Conservation (phyloP, 1,140 invertebrate genomes). For the Scaptomyza graminum region DNA sequence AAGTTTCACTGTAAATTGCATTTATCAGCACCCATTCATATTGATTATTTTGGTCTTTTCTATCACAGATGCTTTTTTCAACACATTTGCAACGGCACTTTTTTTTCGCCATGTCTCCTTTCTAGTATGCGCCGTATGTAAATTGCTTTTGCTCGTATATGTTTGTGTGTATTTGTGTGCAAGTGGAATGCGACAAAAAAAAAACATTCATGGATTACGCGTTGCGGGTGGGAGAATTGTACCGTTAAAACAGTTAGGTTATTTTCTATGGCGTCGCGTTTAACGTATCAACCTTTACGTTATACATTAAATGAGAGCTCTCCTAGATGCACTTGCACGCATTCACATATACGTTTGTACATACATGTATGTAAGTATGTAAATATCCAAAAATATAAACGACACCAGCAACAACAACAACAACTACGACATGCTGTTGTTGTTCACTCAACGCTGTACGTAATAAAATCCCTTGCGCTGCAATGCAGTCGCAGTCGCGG, state of each 20-base stretch:
- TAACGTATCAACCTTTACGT: slow-evolving; percentile 12
- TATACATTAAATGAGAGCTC: slow-evolving; percentile 36
- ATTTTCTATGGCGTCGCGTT: slow-evolving; percentile 52
- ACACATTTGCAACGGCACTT: slow-evolving; percentile 9
- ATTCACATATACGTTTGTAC: slow-evolving; percentile 16
- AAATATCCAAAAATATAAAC: slow-evolving; percentile 81
- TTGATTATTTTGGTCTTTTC: slow-evolving; percentile 10
- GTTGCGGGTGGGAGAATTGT: slow-evolving; percentile 36
- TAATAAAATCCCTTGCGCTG: slow-evolving; percentile 80
- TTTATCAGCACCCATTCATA: slow-evolving; percentile 7
- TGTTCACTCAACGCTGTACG: slow-evolving; percentile 53
- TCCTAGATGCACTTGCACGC: slow-evolving; percentile 34
- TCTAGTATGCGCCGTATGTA: slow-evolving; percentile 4
- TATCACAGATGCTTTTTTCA: slow-evolving; percentile 20
- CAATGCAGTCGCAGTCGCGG: slow-evolving; percentile 41
- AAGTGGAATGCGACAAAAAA: slow-evolving; percentile 24
- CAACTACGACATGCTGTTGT: slow-evolving; percentile 25
- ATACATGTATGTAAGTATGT: slow-evolving; percentile 59
- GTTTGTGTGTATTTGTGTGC: background rate
- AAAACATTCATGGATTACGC: slow-evolving; percentile 22
- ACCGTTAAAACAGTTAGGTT: slow-evolving; percentile 43
- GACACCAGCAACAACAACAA: slow-evolving; percentile 47
- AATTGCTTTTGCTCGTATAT: slow-evolving; percentile 18
- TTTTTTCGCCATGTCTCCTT: slow-evolving; percentile 9
- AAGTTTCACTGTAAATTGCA: slow-evolving; percentile 25